Conservation (phyloP, 2,797 vertebrate species). For the Enteromius thamalakanensis region DNA sequence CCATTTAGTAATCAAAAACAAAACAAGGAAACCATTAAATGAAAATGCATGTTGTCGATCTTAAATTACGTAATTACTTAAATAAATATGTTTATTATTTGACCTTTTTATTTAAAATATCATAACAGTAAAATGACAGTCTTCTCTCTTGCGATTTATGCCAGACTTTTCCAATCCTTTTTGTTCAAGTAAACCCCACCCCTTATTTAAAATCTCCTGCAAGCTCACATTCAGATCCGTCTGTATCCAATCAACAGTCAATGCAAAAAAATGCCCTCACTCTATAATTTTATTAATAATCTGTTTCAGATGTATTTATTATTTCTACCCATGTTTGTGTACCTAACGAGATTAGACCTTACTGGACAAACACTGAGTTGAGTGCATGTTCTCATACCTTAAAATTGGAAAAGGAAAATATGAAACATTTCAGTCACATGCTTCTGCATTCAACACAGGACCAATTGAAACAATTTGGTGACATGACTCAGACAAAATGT, state of each 20-base stretch:
- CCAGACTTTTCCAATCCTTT: no score
- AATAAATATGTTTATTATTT: no score
- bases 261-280: neutral
- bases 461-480: neutral
- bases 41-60: neutral
- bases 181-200: neutral
- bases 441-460: neutral
- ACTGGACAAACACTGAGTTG: neutral
- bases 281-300: neutral
- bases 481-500: slow-evolving; percentile 15
- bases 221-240: neutral
- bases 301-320: neutral
- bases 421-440: slow-evolving; percentile 9
- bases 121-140: no score
- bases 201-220: neutral
- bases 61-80: no score
- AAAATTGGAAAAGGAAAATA: slow-evolving; percentile 35
- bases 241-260: neutral
- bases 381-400: neutral
- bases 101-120: no score
- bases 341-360: neutral
- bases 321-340: neutral
- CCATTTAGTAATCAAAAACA: neutral
- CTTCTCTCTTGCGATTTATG: no score
- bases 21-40: neutral